phyloP scores from a whole-genome alignment of 2,113 vertebrate species.

The Saccopteryx bilineata region DNA sequence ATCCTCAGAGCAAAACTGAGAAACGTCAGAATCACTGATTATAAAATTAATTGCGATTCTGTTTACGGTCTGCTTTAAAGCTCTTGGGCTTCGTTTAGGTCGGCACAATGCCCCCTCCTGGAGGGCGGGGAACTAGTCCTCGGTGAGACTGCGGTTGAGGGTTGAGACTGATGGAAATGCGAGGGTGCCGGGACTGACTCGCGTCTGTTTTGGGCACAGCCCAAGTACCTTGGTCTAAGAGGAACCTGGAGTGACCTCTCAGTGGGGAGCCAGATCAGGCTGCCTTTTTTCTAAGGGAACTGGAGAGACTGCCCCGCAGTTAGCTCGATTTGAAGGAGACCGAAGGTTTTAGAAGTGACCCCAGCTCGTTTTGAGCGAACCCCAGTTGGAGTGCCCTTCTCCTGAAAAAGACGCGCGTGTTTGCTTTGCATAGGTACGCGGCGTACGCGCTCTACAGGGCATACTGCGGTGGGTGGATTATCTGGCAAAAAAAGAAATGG shows the following conservation, averaged over 20 bases:
- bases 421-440: background rate
- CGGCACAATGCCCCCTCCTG: background rate
- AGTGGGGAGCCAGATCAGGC: background rate
- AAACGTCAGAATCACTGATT: background rate
- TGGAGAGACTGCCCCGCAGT: background rate
- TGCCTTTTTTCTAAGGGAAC: background rate
- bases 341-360: background rate
- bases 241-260: background rate
- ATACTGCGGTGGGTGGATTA: background rate
- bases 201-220: background rate
- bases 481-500: background rate
- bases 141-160: background rate
- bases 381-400: background rate
- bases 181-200: rapidly evolving
- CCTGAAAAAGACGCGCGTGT: background rate
- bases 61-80: background rate
- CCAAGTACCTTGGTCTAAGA: background rate
- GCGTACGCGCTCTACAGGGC: rapidly evolving
- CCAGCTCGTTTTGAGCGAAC: background rate
- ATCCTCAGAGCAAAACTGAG: background rate
- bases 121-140: background rate
- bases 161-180: background rate
- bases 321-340: background rate
- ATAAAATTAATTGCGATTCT: background rate
- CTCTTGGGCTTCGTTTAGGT: background rate